phyloP scores from a whole-genome alignment of 2,113 vertebrate genomes.

The Scomber colias region DNA sequence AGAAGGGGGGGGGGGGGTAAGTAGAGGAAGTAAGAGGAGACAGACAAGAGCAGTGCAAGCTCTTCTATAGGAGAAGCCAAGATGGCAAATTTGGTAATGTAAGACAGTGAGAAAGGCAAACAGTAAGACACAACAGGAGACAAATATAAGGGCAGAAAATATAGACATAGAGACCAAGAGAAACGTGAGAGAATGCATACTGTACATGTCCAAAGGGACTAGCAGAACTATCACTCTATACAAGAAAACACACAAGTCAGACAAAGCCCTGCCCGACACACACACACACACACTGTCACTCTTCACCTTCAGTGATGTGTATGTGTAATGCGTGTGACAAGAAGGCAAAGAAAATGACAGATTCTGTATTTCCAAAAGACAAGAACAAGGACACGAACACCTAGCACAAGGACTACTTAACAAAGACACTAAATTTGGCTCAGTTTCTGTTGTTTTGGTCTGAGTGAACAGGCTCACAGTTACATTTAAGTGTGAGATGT shows the following conservation, averaged over 20 bases:
- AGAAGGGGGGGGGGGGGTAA: not conserved
- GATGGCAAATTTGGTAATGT: not conserved
- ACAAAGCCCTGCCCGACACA: not conserved
- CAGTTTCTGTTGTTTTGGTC: too few relatives aligned
- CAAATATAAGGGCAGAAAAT: not conserved
- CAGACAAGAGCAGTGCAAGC: slow-evolving; percentile 12
- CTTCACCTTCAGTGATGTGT: not conserved
- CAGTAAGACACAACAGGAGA: slow-evolving; percentile 2
- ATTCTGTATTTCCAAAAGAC: not conserved
- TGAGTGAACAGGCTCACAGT: too few relatives aligned
- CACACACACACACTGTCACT: slow-evolving; percentile 2
- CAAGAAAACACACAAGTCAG: slow-evolving; percentile 11
- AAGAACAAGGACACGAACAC: too few relatives aligned
- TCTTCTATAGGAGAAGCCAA: not conserved
- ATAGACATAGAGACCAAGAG: not conserved
- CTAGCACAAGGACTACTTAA: too few relatives aligned
- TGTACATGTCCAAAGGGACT: slow-evolving; percentile 4
- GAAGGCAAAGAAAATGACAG: not conserved
- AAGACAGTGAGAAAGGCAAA: slow-evolving; percentile 6
- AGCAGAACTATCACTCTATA: slow-evolving; percentile 25
- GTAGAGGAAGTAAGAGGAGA: slow-evolving; percentile 20
- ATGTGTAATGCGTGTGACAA: not conserved
- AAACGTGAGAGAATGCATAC: slow-evolving; percentile 1
- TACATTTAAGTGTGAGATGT: too few relatives aligned
- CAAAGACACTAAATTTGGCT: too few relatives aligned